Evolutionary conservation across 2,888 invertebrate genomes (phyloP).

Genomic region (Amphipoea lucens): DNA sequence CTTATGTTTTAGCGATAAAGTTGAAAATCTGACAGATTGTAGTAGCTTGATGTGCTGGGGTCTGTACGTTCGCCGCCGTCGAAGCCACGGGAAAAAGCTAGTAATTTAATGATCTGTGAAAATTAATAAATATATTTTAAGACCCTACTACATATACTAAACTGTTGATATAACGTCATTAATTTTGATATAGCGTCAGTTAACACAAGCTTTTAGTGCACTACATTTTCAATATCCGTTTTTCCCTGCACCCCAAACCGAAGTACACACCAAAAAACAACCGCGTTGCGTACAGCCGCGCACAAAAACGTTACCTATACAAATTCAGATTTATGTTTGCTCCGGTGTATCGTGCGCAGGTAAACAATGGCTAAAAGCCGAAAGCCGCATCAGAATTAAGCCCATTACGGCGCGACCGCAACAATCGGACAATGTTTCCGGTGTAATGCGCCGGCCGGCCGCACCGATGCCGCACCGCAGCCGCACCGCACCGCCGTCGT

Average conservation of each 20-base stretch:
- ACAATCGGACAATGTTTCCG: slow-evolving; percentile 81
- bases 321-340: slow-evolving; percentile 67
- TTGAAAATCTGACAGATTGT: no score
- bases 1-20: no score
- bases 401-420: slow-evolving; percentile 86
- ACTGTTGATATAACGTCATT: background rate
- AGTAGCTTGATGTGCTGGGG: no score
- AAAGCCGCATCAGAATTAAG: slow-evolving; percentile 89
- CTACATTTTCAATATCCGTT: slow-evolving; percentile 47
- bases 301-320: slow-evolving; percentile 61
- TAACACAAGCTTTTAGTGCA: slow-evolving; percentile 19
- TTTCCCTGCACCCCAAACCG: slow-evolving; percentile 45
- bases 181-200: slow-evolving; percentile 2
- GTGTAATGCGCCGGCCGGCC: slow-evolving; percentile 81
- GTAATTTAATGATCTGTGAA: background rate
- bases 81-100: background rate
- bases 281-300: slow-evolving; percentile 57
- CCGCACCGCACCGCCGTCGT: slow-evolving; percentile 28
- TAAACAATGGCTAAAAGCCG: slow-evolving; percentile 89
- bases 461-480: slow-evolving; percentile 49
- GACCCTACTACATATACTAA: background rate
- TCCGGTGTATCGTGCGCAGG: slow-evolving; percentile 74
- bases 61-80: background rate
- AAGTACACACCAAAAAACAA: slow-evolving; percentile 58
- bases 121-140: background rate